Base-by-base conservation (phyloP, 2,888 invertebrate species). In the Polyploca ridens region DNA sequence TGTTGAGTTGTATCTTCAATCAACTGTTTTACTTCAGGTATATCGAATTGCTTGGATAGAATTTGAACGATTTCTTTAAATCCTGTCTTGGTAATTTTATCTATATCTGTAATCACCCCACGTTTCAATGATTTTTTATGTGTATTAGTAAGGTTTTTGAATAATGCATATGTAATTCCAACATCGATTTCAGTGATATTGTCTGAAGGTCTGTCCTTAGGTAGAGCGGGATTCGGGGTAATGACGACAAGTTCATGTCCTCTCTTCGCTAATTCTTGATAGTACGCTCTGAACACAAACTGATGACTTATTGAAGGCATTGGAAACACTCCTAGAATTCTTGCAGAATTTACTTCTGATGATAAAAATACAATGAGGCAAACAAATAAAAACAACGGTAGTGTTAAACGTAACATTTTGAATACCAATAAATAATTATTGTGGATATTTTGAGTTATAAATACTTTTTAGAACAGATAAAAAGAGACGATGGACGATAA, bases 1-100 rank as follows among this genome's bases (percentile, higher is more conserved):
- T 78, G 74, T 64, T 76, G 72, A 19, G 66, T 73, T 63, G 77
- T 79, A 41, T 81, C 73, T 27, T 72, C 62, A 2, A 82, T 66
- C 0, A 83, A 33, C 27, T 71, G 13, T 2, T 73, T 68, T 0
- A 78, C 75, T 69, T 74, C 67, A 7, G 65, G 64, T 7, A 59
- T 13, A 0, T 69, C 46, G 8, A 76, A 75, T 27, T 71, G 61
- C 0, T 66, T 60, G 13, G 62, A 8, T 8, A 65, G 19, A 8
- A 72, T 8, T 35, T 38, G 5, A 0, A 67, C 0, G 33, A 73
- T 61, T 5, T 58, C 35, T 41, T 57, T 60, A 0, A 49, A 19
- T 7, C 62, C 61, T 0, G 33, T n/a, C 3, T 64, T 64, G 0
- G 44, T n/a, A 5, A 71, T 57, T 0, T 46, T 7, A 4, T 69